These are phyloP conservation scores for Craseonycteris thonglongyai DNA, from an alignment of 2,113 vertebrate genomes.

Conservation along the genomic window DNA sequence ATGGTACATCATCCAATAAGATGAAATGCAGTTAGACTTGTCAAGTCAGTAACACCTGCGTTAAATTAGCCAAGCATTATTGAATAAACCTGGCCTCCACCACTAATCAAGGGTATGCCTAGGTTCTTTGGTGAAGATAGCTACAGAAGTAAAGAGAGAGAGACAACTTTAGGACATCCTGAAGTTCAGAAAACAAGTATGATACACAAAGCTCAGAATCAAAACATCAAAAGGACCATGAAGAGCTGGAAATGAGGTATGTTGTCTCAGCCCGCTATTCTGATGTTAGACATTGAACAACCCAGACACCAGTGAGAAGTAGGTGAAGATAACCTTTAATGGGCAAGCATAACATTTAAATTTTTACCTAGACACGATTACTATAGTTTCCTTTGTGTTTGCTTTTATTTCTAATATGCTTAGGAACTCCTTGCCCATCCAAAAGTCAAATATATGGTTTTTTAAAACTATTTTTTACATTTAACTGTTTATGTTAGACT, in stretches of 20 bases:
- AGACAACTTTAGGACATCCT: neutral
- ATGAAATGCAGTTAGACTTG: neutral
- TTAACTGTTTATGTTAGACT: neutral
- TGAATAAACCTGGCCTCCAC: neutral
- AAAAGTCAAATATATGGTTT: neutral
- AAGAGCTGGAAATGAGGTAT: neutral
- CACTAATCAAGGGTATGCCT: rapidly evolving
- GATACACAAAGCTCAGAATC: neutral
- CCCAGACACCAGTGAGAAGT: neutral
- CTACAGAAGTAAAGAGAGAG: neutral
- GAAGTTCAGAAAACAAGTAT: neutral
- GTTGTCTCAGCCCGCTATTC: neutral
- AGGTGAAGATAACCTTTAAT: neutral
- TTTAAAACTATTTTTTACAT: neutral
- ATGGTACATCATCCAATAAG: neutral
- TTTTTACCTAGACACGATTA: neutral
- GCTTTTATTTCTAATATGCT: neutral
- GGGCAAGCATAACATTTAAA: neutral
- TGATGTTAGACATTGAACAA: neutral
- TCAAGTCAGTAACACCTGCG: neutral
- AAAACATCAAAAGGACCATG: neutral
- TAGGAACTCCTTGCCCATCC: neutral
- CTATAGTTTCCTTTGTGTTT: neutral
- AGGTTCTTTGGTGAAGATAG: neutral
- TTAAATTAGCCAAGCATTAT: neutral